Base-by-base conservation (phyloP, 1,140 invertebrate genomes). In the Chelonus insularis region DNA sequence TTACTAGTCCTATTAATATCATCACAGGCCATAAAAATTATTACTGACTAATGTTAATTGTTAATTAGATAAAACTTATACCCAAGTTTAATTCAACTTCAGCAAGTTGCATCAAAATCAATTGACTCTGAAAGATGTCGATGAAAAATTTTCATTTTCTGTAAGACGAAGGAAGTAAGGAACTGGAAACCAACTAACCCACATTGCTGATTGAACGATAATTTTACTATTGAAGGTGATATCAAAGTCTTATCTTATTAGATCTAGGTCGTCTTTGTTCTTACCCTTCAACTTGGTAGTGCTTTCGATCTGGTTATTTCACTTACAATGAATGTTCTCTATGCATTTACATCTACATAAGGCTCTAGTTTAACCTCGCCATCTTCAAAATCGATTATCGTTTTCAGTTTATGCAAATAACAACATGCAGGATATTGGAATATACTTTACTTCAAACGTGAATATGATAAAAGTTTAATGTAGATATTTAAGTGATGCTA, bases 261-360 rank as follows among this genome's bases (percentile, higher is more conserved):
- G 36, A 60, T 60, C 37, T 43, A 41, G 58, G 39, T 54, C 37
- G 58, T 60, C 58, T 45, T 60, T 54, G 50, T 54, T 47, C 25
- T 60, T 55, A 25, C 29, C n/a, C 23, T 29, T 14, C 23, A 14
- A 16, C 25, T 51, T 60, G 16, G 16, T 23, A 43, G 36, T 37
- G 11, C 48, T 11, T 21, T 39, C 23, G 37, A 45, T 16, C 48
- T 39, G 47, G 23, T 60, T 25, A 48, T 48, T 25, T 48, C 45
- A 23, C 45, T 25, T 18, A 20, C 41, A 48, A 48, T 48, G 9
- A 1, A 23, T 20, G 6, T 20, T 20, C 14, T 41, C 45, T 23
- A 11, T 18, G 20, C 45, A 48, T 48, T 48, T 18, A 48, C 45
- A 23, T 48, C 23, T 2, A 55, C 34, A 55, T 43, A 39, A 55